phyloP scores from a whole-genome alignment of 1,140 invertebrate genomes.

The Homarus americanus region DNA sequence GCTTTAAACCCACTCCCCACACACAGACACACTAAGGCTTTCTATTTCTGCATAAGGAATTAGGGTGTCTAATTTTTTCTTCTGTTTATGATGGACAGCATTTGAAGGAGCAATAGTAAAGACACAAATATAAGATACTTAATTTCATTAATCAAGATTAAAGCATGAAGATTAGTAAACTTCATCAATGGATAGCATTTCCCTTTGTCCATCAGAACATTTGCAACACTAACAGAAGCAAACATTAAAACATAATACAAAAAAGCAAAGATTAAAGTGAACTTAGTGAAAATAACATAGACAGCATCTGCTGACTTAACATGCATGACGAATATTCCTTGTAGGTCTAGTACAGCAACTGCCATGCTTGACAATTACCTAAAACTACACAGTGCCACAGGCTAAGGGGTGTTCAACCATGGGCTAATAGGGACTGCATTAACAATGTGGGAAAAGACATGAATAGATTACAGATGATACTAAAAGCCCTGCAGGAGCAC shows the following conservation, averaged over 20 bases:
- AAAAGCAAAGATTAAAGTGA: not conserved
- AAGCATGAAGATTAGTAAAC: too few species aligned
- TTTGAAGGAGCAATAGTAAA: too few species aligned
- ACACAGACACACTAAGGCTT: too few species aligned
- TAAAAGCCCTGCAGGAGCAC: constrained; percentile 30
- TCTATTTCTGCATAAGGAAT: too few species aligned
- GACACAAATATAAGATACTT: too few species aligned
- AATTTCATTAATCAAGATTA: too few species aligned
- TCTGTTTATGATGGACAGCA: too few species aligned
- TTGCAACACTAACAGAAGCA: not conserved
- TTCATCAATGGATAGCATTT: not conserved
- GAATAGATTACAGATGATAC: not conserved
- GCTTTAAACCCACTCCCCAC: too few species aligned
- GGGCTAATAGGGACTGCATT: constrained; percentile 45
- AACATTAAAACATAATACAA: not conserved
- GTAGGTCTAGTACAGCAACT: not conserved
- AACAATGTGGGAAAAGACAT: not conserved
- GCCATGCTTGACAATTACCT: not conserved
- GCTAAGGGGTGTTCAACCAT: constrained; percentile 46
- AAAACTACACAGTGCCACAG: constrained; percentile 15
- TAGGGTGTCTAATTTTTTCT: too few species aligned
- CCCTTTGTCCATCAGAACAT: not conserved
- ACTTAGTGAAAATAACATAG: constrained; percentile 2
- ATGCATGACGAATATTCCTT: not conserved
- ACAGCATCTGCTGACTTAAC: not conserved